These are phyloP conservation scores for Odocoileus virginianus DNA, from an alignment of 2,113 vertebrate genomes.

Conservation along the genomic window DNA sequence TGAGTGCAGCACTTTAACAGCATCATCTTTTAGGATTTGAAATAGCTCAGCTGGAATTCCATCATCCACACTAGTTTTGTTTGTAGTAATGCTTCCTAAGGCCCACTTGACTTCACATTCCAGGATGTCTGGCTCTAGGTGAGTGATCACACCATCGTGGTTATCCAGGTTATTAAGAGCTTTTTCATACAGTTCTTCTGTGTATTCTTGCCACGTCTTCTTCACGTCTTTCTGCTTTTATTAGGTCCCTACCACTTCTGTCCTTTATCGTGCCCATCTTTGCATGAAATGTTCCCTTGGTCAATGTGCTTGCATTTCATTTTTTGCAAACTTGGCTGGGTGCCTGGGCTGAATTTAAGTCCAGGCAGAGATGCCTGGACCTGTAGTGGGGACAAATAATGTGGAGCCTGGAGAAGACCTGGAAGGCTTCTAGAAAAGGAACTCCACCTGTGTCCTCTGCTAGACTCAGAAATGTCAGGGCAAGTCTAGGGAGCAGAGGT, in stretches of 20 bases:
- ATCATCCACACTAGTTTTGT: not conserved
- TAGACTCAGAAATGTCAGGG: not conserved
- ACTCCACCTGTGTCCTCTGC: not conserved
- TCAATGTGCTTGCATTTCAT: not conserved
- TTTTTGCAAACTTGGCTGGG: not conserved
- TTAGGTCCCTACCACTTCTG: not conserved
- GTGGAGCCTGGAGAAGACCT: not conserved
- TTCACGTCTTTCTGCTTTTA: not conserved
- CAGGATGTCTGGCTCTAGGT: not conserved
- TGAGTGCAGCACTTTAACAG: not conserved
- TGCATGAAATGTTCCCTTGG: not conserved
- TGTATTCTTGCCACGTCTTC: not conserved
- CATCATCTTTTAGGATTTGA: not conserved
- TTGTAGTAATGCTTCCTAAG: not conserved
- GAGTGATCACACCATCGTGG: not conserved
- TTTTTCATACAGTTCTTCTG: not conserved
- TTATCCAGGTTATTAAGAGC: not conserved
- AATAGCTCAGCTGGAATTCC: not conserved
- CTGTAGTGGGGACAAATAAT: too few relatives aligned
- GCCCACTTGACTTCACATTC: not conserved
- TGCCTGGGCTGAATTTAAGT: not conserved
- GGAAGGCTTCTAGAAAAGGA: not conserved
- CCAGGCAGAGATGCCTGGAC: not conserved
- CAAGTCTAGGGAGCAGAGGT: not conserved
- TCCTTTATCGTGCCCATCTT: not conserved